Evolutionary conservation across 92 coral and sea anemone genomes (phyloP).

Genomic region (Parazoanthus atlanticus): DNA sequence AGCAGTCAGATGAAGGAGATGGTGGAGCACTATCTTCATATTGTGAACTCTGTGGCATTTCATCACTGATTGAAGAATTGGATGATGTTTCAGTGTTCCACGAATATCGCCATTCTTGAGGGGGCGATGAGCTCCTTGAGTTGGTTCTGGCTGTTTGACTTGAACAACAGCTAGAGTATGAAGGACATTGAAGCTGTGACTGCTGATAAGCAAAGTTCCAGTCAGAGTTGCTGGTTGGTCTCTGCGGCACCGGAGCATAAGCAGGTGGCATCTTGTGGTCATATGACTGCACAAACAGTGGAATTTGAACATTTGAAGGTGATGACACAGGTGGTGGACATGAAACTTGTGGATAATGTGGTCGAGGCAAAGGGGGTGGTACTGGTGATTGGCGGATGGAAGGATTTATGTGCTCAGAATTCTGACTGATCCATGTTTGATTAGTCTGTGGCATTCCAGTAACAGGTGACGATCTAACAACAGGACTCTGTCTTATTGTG

Average conservation of each 20-base stretch:
- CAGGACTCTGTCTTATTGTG: constrained; percentile 40
- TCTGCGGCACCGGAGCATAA: constrained; percentile 73
- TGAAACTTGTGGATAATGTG: constrained; percentile 19
- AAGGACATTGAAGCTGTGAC: constrained; percentile 42
- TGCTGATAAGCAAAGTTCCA: constrained; percentile 43
- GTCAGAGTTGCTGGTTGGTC: constrained; percentile 61
- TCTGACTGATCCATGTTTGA: constrained; percentile 7
- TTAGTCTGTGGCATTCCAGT: not conserved
- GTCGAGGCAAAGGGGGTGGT: constrained; percentile 31
- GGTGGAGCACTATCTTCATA: constrained; percentile 83
- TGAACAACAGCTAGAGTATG: constrained; percentile 31
- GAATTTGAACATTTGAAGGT: constrained; percentile 41
- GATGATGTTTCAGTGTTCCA: constrained; percentile 92
- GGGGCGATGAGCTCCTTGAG: constrained; percentile 61
- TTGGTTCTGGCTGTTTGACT: constrained; percentile 33
- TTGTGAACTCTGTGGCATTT: constrained; percentile 77
- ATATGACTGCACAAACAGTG: constrained; percentile 71
- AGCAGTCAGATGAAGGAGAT: constrained; percentile 79
- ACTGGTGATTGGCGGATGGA: constrained; percentile 26
- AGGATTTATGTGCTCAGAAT: constrained; percentile 22
- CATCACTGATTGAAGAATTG: constrained; percentile 89
- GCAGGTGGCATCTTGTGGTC: constrained; percentile 72
- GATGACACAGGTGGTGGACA: constrained; percentile 54
- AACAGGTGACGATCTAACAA: constrained; percentile 53
- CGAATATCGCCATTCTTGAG: constrained; percentile 72